Base-by-base conservation (phyloP, 2,797 vertebrate species). In the Huso huso region DNA sequence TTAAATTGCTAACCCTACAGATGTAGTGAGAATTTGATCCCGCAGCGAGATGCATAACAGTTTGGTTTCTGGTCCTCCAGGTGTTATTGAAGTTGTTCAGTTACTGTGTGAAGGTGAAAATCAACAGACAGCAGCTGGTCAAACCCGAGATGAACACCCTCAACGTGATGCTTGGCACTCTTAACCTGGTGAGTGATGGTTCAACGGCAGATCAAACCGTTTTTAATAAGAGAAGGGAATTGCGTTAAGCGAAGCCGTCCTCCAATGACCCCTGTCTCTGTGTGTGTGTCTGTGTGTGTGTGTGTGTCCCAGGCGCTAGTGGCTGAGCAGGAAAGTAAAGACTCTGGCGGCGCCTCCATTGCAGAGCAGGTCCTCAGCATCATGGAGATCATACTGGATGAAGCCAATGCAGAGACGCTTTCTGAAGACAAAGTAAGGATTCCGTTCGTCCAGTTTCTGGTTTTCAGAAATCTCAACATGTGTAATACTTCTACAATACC, bases 311-410 rank as follows among this genome's bases (percentile, higher is more conserved):
- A 98, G 96, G 97, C 96, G 7, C 82, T 99, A 78, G 91, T 99
- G 74, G 96, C 97, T 4, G 97, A 99, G 75, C 97, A 99, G 78
- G 97, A 99, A 74, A 98, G 94, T 72, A 99, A 98, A 70, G 96
- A 98, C 84, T 98, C 95, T 0, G 97, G 97, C 0, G 97, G 97
- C 49, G 95, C 97, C 0, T 93, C 95, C 0, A 96, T 99, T 79
- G 97, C 97, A 0, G 97, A 99, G 70, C 97, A 99, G 79, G 97
- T 99, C 72, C 91, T 99, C 12, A 98, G 96, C 79, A 99, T 99
- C 74, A 99, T 99, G 96, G 97, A 99, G 83, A 99, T 97, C 76
- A 99, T 99, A 71, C 82, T 99, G 79, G 97, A 99, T 49, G 96
- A 99, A 72, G 97, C 97, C 69, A 99, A 98, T 0, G 97, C 97